phyloP scores from a whole-genome alignment of 2,888 invertebrate species.

The Acanthococcus lagerstroemiae region DNA sequence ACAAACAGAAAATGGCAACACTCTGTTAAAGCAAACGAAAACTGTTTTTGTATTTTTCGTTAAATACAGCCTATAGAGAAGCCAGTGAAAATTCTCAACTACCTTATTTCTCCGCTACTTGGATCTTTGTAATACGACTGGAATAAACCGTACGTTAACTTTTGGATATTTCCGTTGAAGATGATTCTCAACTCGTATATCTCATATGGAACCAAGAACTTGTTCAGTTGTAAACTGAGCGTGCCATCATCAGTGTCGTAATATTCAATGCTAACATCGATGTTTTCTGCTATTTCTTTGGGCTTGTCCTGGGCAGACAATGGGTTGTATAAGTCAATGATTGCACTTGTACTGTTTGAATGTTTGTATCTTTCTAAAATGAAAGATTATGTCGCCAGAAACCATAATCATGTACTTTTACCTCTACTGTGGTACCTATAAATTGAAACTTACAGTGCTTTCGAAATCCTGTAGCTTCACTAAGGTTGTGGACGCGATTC shows the following conservation, averaged over 20 bases:
- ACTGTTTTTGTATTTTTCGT: too few relatives aligned
- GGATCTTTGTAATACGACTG: background rate
- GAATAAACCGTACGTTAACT: conserved; percentile 17
- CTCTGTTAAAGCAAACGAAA: too few relatives aligned
- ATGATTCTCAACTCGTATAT: conserved; percentile 12
- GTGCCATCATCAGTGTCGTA: conserved; percentile 9
- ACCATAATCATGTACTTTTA: background rate
- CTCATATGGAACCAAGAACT: background rate
- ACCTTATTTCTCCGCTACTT: background rate
- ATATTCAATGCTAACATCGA: conserved; percentile 1
- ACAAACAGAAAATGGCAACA: background rate
- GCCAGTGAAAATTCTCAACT: background rate
- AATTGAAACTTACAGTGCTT: background rate
- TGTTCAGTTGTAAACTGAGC: conserved; percentile 5
- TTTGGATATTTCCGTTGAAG: conserved; percentile 6
- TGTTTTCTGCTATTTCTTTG: background rate
- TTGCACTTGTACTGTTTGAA: too few relatives aligned
- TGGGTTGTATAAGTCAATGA: too few relatives aligned
- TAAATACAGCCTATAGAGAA: background rate
- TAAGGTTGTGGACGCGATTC: background rate
- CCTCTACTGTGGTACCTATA: background rate
- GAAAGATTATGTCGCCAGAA: background rate
- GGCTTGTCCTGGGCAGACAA: background rate
- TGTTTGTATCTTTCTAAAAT: too few relatives aligned
- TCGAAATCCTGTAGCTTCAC: background rate